These are phyloP conservation scores for Heterodera filipjevi DNA, from an alignment of 2,888 invertebrate species.

Conservation along the genomic window DNA sequence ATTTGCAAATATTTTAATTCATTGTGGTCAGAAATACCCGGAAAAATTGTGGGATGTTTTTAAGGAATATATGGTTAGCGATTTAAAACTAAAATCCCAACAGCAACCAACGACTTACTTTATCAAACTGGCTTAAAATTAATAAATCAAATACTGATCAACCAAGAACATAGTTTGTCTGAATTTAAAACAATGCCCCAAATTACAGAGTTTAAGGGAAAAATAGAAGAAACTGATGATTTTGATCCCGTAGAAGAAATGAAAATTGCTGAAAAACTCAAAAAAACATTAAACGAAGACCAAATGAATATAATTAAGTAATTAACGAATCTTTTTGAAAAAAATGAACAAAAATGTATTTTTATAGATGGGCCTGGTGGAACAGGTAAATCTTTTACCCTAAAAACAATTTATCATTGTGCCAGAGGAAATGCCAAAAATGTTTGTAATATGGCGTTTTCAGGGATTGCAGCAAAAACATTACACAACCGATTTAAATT, in stretches of 20 bases:
- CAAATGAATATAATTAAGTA: background rate
- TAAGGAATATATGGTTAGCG: conserved; percentile 26
- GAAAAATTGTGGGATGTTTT: conserved; percentile 32
- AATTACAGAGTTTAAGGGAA: background rate
- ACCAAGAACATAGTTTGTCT: background rate
- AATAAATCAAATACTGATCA: conserved; percentile 19
- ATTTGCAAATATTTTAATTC: conserved; percentile 30
- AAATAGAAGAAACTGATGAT: background rate
- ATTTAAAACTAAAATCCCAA: too few species aligned
- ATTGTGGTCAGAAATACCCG: conserved; percentile 27
- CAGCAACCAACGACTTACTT: background rate
- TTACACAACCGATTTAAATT: conserved; percentile 32
- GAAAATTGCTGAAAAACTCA: conserved; percentile 25
- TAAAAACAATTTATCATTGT: conserved; percentile 49
- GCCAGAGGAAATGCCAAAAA: conserved; percentile 31
- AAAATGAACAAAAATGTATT: conserved; percentile 41
- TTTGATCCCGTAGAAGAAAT: conserved; percentile 9
- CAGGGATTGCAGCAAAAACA: conserved; percentile 39
- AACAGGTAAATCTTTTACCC: conserved; percentile 67
- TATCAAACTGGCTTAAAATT: background rate
- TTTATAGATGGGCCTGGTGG: conserved; percentile 67
- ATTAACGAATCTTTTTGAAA: background rate
- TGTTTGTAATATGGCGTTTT: conserved; percentile 35
- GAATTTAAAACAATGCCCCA: background rate
- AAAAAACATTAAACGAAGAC: conserved; percentile 17